Evolutionary conservation across 2,113 vertebrate genomes (phyloP).

Genomic region (Megaleporinus macrocephalus): DNA sequence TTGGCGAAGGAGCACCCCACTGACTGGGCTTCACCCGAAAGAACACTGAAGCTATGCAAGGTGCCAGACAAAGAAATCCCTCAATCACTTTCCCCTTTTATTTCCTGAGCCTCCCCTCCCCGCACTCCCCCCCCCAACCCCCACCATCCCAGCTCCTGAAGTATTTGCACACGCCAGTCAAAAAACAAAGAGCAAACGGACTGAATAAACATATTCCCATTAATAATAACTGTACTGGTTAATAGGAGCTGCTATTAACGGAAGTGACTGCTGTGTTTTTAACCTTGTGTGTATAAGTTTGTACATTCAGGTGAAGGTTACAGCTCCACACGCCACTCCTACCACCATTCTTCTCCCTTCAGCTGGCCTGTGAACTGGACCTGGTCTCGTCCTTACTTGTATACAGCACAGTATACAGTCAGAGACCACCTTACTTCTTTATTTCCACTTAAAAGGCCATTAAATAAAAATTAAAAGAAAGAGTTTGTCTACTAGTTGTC

Average conservation of each 20-base stretch:
- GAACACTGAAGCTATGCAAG: slow-evolving; percentile 66
- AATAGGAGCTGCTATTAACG: not conserved
- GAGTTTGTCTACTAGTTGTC: too few relatives aligned
- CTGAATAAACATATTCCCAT: not conserved
- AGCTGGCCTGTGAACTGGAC: not conserved
- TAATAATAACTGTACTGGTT: not conserved
- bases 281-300: not conserved
- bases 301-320: not conserved
- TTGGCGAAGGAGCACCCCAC: slow-evolving; percentile 52
- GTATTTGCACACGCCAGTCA: slow-evolving; percentile 55
- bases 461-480: too few relatives aligned
- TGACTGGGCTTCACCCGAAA: slow-evolving; percentile 65
- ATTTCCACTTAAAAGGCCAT: too few relatives aligned
- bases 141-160: slow-evolving; percentile 68
- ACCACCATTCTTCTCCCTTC: not conserved
- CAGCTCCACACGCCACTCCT: not conserved
- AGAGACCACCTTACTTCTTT: too few relatives aligned
- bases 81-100: slow-evolving; percentile 55
- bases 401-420: not conserved
- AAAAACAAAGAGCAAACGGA: not conserved
- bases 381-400: too few relatives aligned
- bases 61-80: slow-evolving; percentile 71
- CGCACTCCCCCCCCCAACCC: too few relatives aligned
- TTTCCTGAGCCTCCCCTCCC: slow-evolving; percentile 14
- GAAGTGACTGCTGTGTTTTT: not conserved